Percentiles rank a stretch among this genome's conserved stretches.
Conservation (phyloP, 2,113 vertebrate species). For the Rhinopomastus cyanomelas region DNA sequence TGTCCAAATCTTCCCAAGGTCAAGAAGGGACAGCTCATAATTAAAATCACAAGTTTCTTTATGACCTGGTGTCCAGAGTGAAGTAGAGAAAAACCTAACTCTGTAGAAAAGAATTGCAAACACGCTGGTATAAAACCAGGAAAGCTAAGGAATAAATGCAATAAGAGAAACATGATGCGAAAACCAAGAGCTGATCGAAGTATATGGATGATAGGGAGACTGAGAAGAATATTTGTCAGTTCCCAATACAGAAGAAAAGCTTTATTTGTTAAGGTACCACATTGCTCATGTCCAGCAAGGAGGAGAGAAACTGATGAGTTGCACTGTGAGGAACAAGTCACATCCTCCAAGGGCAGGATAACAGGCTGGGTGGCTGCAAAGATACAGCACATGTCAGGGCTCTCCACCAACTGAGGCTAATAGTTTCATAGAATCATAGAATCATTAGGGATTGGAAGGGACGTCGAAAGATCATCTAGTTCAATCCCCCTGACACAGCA, state of each 20-base stretch:
- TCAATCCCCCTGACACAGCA: no score
- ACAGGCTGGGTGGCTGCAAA: not conserved
- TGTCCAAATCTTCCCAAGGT: not conserved
- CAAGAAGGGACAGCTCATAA: not conserved
- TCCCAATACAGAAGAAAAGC: not conserved
- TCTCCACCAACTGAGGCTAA: not conserved
- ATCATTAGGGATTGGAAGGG: no score
- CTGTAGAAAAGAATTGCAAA: not conserved
- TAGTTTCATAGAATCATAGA: no score
- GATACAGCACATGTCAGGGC: not conserved
- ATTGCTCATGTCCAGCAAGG: not conserved
- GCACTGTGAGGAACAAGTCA: not conserved
- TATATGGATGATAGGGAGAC: not conserved
- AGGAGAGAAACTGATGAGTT: not conserved
- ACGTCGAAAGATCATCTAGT: no score
- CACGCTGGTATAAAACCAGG: not conserved
- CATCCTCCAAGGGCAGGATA: not conserved
- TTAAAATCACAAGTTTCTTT: not conserved
- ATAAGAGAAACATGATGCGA: not conserved
- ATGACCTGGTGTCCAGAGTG: not conserved
- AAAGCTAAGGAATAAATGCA: not conserved
- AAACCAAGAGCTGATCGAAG: not conserved
- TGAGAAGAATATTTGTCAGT: not conserved
- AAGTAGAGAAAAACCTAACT: not conserved
- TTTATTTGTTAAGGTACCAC: not conserved